Evolutionary conservation across 1,140 invertebrate species (phyloP), one percentile per base, ranked within the genome.

Genomic region (Yoshiicerus persimilis): DNA sequence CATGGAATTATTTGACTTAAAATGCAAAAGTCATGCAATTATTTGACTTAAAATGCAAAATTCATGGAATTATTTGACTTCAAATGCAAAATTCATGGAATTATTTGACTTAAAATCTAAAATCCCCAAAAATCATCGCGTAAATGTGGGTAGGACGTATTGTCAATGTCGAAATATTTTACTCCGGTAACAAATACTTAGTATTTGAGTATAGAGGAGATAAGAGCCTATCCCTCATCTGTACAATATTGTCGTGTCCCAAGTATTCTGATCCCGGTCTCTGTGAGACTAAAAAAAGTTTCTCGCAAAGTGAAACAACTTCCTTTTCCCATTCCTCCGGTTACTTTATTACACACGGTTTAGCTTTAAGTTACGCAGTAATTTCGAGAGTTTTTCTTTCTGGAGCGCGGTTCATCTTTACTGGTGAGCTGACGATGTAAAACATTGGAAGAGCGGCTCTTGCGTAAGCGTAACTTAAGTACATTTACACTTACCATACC

Each of bases 271-370:
- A 56, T 56, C 20, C 4, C 5, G n/a, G 47, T 56, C 32, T 38
- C n/a, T n/a, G n/a, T n/a, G n/a, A n/a, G 75, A 80, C 75, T 80
- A 20, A 77, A 80, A 70, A 80, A 80, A 38, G 2, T 36, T 80
- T 80, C 30, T 80, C 75, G 34, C 34, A 34, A 80, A 80, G 32
- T 80, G 75, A 80, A 80, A 80, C 75, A 36, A 80, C 75, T 80
- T 80, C 75, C 75, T 80, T 80, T 80, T 80, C 75, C 75, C 75
- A 80, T 80, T 80, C 75, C 75, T 36, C 34, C 75, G 75, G 75
- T 80, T 80, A 80, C 27, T 80, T 80, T 80, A 80, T 80, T 80
- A 36, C 75, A 80, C 75, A 80, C 75, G 75, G 75, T 80, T 80
- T 80, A 80, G 34, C 75, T 80, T 80, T 20, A 36, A 80, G 20